phyloP scores from a whole-genome alignment of 2,113 vertebrate genomes.

The Sander vitreus region DNA sequence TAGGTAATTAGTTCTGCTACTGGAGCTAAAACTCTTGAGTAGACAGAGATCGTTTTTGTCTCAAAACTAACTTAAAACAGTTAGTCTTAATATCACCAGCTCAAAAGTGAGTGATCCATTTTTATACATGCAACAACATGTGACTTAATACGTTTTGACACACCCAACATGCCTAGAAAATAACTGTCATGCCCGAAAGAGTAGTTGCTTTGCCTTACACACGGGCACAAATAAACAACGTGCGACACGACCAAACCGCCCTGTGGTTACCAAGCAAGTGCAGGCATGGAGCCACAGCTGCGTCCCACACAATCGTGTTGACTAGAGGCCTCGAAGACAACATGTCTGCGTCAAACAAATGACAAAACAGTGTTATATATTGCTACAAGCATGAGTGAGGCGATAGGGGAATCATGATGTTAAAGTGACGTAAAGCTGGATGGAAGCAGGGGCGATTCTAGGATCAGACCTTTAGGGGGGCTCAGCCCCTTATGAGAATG shows the following conservation, averaged over 20 bases:
- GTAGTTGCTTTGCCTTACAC: conserved; percentile 47
- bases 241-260: conserved; percentile 52
- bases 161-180: conserved; percentile 75
- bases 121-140: conserved; percentile 15
- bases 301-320: conserved; percentile 49
- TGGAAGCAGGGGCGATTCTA: background rate
- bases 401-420: conserved; percentile 35
- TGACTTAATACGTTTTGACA: conserved; percentile 73
- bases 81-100: background rate
- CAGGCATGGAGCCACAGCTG: conserved; percentile 71
- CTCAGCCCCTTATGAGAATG: too few species aligned
- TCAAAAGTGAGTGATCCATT: conserved; percentile 38
- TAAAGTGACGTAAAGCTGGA: conserved; percentile 48
- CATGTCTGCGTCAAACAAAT: conserved; percentile 69
- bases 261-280: conserved; percentile 49
- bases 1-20: too few species aligned
- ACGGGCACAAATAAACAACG: conserved; percentile 61
- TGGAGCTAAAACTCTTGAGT: too few species aligned
- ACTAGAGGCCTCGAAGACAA: conserved; percentile 66
- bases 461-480: too few species aligned
- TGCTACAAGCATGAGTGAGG: conserved; percentile 49
- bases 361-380: conserved; percentile 64
- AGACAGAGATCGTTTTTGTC: too few species aligned
- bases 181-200: conserved; percentile 59
- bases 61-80: too few species aligned